Base-by-base conservation (phyloP, 2,113 vertebrate genomes). In the Chloroceryle aenea region DNA sequence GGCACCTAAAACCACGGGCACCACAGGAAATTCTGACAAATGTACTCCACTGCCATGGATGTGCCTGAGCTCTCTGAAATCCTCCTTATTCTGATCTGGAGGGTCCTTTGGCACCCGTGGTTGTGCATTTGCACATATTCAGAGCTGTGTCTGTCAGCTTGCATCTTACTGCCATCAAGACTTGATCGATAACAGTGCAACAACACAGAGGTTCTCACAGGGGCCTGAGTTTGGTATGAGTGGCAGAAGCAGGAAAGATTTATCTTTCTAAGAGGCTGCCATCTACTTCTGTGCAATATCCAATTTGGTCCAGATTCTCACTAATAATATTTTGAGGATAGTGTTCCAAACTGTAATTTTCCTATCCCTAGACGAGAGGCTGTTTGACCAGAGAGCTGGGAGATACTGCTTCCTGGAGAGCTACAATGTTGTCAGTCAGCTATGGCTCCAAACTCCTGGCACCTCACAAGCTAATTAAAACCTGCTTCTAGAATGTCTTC, bases 181-280 rank as follows among this genome's bases (percentile, higher is more conserved):
- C 14, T 17, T 32, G 16, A 47, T 6, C 1, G 1, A 32, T 27
- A 45, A 56, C 6, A 5, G 47, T 47, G 48, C 58, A 30, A 2
- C 1, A 1, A 14, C 36, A 15, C 29, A 0, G 0, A 8, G 11
- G 42, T 20, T 85, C 48, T 52, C 14, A 0, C 30, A 13, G 52
- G 69, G 52, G 12, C 64, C 64, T 63, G 45, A 62, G 20, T 56
- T 79, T 56, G 27, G 27, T 80, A 5, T 21, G 10, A 75, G 17
- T 0, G 0, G 0, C 62, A 77, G 3, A 2, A 80, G 40, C 50
- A 55, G 85, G 36, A 45, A 45, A 62, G n/a, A 36, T 26, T 74
- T 73, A 26, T 91, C 30, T 53, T 25, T 52, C n/a, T 50, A 50
- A 68, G 64, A 93, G 40, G 11, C 47, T 82, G 47, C 47, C 61